These are phyloP conservation scores for Planiliza haematocheilus DNA, from an alignment of 2,113 vertebrate species.

Conservation along the genomic window DNA sequence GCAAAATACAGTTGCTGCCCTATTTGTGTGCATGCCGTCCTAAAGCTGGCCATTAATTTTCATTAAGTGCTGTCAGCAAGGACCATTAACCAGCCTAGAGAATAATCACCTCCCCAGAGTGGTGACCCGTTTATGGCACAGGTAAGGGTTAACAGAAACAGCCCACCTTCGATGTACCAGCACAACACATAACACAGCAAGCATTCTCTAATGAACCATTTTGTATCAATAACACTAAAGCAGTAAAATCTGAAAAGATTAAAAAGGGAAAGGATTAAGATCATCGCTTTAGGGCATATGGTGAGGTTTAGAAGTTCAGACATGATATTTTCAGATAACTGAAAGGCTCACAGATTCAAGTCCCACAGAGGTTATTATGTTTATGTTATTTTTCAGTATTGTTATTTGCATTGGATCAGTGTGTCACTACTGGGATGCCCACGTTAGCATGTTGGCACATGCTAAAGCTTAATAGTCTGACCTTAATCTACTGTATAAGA, in stretches of 20 bases:
- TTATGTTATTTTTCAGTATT: not conserved
- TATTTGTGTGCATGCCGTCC: constrained; percentile 49
- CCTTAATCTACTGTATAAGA: constrained; percentile 70
- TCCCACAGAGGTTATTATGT: constrained; percentile 5
- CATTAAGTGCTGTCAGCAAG: constrained; percentile 84
- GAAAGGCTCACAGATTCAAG: constrained; percentile 16
- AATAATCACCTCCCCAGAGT: constrained; percentile 82
- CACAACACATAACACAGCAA: constrained; percentile 43
- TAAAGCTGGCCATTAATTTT: constrained; percentile 81
- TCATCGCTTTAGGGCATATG: not conserved
- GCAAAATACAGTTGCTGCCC: constrained; percentile 43
- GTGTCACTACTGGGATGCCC: constrained; percentile 1
- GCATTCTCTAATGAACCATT: constrained; percentile 37
- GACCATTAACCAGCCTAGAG: constrained; percentile 82
- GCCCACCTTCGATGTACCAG: constrained; percentile 78
- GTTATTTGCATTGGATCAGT: constrained; percentile 31
- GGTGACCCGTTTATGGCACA: constrained; percentile 77
- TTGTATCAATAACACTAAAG: constrained; percentile 16
- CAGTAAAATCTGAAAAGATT: not conserved
- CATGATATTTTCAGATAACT: constrained; percentile 18
- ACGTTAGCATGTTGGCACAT: constrained; percentile 41
- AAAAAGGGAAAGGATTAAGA: not conserved
- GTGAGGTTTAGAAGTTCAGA: constrained; percentile 19
- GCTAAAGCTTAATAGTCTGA: constrained; percentile 43
- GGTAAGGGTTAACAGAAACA: constrained; percentile 82